Evolutionary conservation across 2,888 invertebrate species (phyloP).

Genomic region (Nemurella pictetii): DNA sequence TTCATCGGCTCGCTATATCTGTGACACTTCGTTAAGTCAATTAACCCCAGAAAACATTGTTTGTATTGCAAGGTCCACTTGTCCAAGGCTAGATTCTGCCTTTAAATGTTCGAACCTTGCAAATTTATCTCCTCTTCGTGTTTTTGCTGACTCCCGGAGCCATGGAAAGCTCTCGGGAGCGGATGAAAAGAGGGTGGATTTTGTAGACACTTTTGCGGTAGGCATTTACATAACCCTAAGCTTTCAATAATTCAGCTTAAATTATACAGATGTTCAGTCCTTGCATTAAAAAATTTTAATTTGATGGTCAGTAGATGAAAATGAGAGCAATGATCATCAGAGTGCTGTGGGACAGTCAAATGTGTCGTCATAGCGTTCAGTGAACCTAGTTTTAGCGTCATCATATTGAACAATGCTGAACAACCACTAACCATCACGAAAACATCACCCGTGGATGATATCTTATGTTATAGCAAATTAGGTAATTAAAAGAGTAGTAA

Average conservation of each 20-base stretch:
- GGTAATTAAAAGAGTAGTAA: no score
- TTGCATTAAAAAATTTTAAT: no score
- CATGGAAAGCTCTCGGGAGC: constrained; percentile 32
- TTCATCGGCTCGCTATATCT: background rate
- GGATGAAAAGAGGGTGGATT: constrained; percentile 41
- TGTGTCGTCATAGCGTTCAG: background rate
- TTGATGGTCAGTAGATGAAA: no score
- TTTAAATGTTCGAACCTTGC: background rate
- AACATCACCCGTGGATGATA: no score
- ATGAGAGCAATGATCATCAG: background rate
- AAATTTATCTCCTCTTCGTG: constrained; percentile 38
- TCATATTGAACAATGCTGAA: background rate
- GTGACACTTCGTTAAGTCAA: background rate
- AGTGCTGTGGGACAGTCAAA: background rate
- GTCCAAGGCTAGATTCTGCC: constrained; percentile 29
- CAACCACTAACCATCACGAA: no score
- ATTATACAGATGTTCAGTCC: no score
- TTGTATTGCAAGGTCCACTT: background rate
- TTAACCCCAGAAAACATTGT: background rate
- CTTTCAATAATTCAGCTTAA: no score
- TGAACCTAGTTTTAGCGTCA: background rate
- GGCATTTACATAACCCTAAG: no score
- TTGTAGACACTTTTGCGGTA: background rate
- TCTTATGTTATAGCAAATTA: no score
- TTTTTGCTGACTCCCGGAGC: constrained; percentile 39